Conservation (phyloP, 2,888 invertebrate species). For the Eretmocerus hayati region DNA sequence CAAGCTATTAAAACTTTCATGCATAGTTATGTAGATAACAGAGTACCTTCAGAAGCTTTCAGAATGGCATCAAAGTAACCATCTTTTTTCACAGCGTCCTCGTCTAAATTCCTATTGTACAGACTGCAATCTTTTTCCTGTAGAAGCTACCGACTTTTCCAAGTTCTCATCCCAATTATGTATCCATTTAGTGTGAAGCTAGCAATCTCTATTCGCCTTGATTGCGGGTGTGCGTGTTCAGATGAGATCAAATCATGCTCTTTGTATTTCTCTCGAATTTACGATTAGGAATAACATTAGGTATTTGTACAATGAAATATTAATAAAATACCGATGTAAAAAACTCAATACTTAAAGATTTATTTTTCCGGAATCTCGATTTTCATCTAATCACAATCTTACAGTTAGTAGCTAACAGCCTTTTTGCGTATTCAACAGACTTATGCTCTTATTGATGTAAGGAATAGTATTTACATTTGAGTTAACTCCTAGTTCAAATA, state of each 20-base stretch:
- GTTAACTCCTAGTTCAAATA: slow-evolving; percentile 75
- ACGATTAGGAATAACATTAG: too few relatives aligned
- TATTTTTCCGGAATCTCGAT: slow-evolving; percentile 12
- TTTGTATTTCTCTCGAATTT: too few relatives aligned
- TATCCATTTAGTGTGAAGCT: too few relatives aligned
- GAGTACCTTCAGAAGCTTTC: slow-evolving; percentile 39
- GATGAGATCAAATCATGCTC: too few relatives aligned
- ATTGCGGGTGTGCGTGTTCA: too few relatives aligned
- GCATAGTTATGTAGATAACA: slow-evolving; percentile 38
- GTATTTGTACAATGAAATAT: not conserved
- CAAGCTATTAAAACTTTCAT: slow-evolving; percentile 37
- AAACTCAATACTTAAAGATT: slow-evolving; percentile 17
- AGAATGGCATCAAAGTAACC: too few relatives aligned
- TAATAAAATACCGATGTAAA: not conserved
- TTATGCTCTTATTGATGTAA: slow-evolving; percentile 72
- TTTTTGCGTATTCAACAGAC: slow-evolving; percentile 74
- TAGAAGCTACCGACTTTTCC: too few relatives aligned
- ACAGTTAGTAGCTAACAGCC: slow-evolving; percentile 66
- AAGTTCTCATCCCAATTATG: too few relatives aligned
- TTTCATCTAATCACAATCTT: slow-evolving; percentile 11
- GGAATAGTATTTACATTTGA: slow-evolving; percentile 70
- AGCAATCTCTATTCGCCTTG: too few relatives aligned
- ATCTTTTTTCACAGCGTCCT: too few relatives aligned
- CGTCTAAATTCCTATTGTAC: too few relatives aligned
- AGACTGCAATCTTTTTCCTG: too few relatives aligned